A percentile compares a stretch with the other conserved stretches of the same genome.
Conservation (phyloP, 2,113 vertebrate species). For the Paradisaea rubra region DNA sequence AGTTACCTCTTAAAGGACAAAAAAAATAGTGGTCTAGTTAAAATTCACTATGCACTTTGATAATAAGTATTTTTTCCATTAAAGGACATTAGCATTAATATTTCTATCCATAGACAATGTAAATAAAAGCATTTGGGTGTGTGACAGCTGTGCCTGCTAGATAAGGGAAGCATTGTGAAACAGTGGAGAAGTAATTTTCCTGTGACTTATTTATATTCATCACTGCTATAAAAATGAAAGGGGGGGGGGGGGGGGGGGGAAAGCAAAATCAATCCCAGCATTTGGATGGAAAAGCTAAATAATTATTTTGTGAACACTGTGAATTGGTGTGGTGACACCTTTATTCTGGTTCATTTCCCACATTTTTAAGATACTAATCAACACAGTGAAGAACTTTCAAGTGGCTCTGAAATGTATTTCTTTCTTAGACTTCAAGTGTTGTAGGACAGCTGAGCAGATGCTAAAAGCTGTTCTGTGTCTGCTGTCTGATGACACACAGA, state of each 20-base stretch:
- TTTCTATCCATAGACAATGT: conserved; percentile 39
- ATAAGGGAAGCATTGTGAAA: conserved; percentile 68
- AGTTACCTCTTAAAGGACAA: neutral
- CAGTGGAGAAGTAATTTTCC: conserved; percentile 62
- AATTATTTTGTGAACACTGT: conserved; percentile 53
- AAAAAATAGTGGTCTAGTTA: conserved; percentile 16
- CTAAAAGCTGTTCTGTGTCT: neutral
- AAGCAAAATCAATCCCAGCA: conserved; percentile 11
- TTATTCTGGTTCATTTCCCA: conserved; percentile 40
- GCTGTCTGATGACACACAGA: neutral
- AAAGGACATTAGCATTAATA: conserved; percentile 29
- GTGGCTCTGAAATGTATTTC: neutral
- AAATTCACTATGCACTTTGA: conserved; percentile 30
- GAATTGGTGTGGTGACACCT: neutral
- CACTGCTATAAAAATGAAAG: neutral
- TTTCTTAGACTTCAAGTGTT: neutral
- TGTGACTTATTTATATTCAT: conserved; percentile 63
- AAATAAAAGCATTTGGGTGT: conserved; percentile 52
- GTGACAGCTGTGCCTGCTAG: conserved; percentile 66
- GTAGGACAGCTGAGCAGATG: neutral
- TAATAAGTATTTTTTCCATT: conserved; percentile 3
- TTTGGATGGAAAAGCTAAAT: neutral
- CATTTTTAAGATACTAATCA: conserved; percentile 45
- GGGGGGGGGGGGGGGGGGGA: no score
- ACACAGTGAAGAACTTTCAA: conserved; percentile 5